These are phyloP conservation scores for Cynocephalus volans DNA, from an alignment of 2,113 vertebrate species.

Conservation along the genomic window DNA sequence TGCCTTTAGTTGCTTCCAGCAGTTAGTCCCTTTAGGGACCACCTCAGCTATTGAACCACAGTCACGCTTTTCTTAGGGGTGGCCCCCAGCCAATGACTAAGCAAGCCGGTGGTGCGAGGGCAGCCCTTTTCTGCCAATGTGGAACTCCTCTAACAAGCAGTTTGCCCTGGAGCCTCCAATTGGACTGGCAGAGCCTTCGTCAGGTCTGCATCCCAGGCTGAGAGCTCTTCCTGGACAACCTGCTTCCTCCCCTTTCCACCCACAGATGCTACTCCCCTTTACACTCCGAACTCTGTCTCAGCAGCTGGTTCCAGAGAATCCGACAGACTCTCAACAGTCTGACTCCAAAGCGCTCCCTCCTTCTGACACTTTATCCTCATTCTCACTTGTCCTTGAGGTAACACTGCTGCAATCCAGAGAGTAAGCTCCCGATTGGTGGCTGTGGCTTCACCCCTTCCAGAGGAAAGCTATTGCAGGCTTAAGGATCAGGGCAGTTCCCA, in stretches of 20 bases:
- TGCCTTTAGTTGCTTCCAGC: not conserved
- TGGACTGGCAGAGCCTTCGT: not conserved
- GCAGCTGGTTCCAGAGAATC: not conserved
- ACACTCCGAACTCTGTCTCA: not conserved
- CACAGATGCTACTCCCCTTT: not conserved
- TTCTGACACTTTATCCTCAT: not conserved
- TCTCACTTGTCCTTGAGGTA: not conserved
- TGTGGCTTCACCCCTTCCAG: not conserved
- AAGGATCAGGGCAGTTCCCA: not conserved
- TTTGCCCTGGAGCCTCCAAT: accelerated
- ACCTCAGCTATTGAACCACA: not conserved
- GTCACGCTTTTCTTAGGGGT: not conserved
- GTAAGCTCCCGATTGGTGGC: not conserved
- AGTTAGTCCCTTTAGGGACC: not conserved
- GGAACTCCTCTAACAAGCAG: not conserved
- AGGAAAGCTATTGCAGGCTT: not conserved
- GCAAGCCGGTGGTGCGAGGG: not conserved
- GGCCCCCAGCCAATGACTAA: not conserved
- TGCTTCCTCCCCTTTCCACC: not conserved
- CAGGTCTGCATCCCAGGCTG: not conserved
- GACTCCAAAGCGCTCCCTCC: not conserved
- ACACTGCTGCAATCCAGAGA: not conserved
- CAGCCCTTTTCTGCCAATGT: not conserved
- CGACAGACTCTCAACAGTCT: not conserved
- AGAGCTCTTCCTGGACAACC: not conserved